phyloP scores from a whole-genome alignment of 2,797 vertebrate species.

The Cryptoblepharus egeriae region DNA sequence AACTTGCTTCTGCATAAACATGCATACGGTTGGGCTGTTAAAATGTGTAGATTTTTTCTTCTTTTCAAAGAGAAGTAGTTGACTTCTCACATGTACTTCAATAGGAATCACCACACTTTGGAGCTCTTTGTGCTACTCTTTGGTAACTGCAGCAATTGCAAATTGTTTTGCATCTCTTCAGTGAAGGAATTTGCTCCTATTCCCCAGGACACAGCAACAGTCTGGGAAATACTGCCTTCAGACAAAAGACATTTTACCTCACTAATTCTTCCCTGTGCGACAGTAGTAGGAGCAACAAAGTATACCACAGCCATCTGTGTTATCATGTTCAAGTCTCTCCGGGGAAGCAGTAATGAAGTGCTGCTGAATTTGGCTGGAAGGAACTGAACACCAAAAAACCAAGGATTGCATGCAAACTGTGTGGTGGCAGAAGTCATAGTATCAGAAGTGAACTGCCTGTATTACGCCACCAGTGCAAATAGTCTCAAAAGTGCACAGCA shows the following conservation, averaged over 20 bases:
- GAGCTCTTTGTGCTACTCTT: background rate
- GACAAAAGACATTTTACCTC: background rate
- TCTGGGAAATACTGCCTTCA: background rate
- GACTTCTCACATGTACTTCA: background rate
- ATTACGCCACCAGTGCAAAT: background rate
- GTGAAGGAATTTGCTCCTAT: background rate
- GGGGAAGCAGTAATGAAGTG: background rate
- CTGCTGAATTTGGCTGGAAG: background rate
- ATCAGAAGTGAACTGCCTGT: background rate
- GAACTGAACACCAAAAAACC: background rate
- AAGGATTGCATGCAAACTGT: background rate
- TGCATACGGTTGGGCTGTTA: slow-evolving; percentile 13
- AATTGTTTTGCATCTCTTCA: background rate
- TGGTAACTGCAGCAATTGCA: background rate
- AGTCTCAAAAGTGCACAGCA: background rate
- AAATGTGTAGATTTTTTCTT: background rate
- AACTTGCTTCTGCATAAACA: slow-evolving; percentile 43
- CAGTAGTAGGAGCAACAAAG: background rate
- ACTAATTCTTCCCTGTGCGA: background rate
- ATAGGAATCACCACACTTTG: background rate
- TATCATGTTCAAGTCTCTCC: slow-evolving; percentile 3
- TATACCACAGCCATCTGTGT: background rate
- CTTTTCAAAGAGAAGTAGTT: slow-evolving; percentile 16
- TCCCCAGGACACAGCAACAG: background rate
- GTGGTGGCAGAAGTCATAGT: background rate